Conservation (phyloP, 2,888 invertebrate genomes). For the Calephelis perditalis region DNA sequence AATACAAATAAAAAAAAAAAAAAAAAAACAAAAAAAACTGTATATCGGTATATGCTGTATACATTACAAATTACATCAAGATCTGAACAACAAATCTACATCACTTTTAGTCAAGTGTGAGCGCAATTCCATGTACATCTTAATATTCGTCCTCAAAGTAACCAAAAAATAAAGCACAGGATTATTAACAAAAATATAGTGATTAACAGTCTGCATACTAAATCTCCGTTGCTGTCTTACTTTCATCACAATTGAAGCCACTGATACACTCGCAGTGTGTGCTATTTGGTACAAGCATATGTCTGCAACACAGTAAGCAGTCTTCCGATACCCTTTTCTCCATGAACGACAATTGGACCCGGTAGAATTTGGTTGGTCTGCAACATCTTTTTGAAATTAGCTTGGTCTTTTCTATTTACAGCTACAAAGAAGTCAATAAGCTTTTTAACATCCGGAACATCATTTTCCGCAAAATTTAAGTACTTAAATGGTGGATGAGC, state of each 20-base stretch:
- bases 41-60: background rate
- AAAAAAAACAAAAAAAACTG: too few relatives aligned
- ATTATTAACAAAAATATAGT: conserved; percentile 3
- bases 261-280: background rate
- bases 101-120: background rate
- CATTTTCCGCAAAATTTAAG: background rate
- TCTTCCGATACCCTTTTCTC: conserved; percentile 16
- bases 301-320: background rate
- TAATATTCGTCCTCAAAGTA: background rate
- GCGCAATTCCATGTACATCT: background rate
- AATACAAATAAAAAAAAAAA: too few relatives aligned
- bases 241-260: background rate
- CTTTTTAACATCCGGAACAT: background rate
- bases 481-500: conserved; percentile 8
- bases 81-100: background rate
- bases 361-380: conserved; percentile 13
- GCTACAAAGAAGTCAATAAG: conserved; percentile 15
- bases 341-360: conserved; percentile 19
- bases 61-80: background rate
- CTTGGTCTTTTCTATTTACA: conserved; percentile 17
- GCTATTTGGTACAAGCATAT: background rate
- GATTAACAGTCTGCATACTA: background rate
- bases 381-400: conserved; percentile 14
- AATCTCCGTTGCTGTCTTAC: background rate
- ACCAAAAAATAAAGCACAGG: background rate